A percentile compares a stretch with the other conserved stretches of the same genome.
These are phyloP conservation scores for Euura saliciscinereae DNA, from an alignment of 1,140 invertebrate species.

Conservation along the genomic window DNA sequence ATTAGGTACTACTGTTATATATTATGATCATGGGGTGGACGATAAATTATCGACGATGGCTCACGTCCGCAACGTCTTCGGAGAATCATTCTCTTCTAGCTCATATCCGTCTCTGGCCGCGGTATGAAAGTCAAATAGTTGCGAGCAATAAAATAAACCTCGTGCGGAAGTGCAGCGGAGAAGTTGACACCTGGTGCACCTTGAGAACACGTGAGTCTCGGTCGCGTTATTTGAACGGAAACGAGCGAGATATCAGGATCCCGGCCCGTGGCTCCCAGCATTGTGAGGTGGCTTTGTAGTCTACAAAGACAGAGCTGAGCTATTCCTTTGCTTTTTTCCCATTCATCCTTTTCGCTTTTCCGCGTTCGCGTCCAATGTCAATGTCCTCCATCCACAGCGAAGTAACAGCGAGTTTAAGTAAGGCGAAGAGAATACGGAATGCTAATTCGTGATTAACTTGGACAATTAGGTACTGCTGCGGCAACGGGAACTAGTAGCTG, in stretches of 20 bases:
- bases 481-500: no score
- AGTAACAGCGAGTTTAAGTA: neutral
- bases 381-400: no score
- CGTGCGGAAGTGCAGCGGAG: conserved; percentile 39
- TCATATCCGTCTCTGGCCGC: no score
- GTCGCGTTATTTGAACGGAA: conserved; percentile 46
- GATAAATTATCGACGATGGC: neutral
- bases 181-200: conserved; percentile 44
- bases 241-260: conserved; percentile 38
- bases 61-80: no score
- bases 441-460: no score
- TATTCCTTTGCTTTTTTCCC: neutral
- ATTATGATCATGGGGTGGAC: neutral
- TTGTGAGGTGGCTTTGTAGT: conserved; percentile 46
- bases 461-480: no score
- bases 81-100: no score
- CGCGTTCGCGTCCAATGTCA: no score
- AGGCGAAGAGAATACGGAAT: no score
- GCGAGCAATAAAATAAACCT: conserved; percentile 34
- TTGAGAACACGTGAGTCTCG: conserved; percentile 32
- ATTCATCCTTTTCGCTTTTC: neutral
- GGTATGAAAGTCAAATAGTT: neutral
- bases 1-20: neutral
- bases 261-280: conserved; percentile 42
- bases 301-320: conserved; percentile 14